Percentiles rank a stretch among this genome's conserved stretches.
Conservation (phyloP, 1,140 invertebrate genomes). For the Paraescarpia echinospica region DNA sequence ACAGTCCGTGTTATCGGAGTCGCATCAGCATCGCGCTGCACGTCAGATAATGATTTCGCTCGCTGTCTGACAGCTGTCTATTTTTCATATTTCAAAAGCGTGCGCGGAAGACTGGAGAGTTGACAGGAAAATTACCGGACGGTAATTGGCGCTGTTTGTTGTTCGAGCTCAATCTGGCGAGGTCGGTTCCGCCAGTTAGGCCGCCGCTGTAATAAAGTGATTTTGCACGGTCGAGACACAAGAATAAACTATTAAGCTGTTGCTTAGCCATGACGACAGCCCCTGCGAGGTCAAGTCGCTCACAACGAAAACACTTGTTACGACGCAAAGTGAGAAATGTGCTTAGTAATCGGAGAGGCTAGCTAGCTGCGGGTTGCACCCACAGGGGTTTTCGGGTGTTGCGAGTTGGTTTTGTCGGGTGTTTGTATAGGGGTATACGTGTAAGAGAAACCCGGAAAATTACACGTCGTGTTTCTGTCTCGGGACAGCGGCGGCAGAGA, state of each 20-base stretch:
- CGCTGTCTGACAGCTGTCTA: background rate
- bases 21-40: background rate
- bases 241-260: constrained; percentile 1
- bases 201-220: background rate
- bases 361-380: background rate
- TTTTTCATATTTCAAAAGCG: constrained; percentile 1
- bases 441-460: background rate
- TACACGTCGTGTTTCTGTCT: background rate
- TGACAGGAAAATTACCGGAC: background rate
- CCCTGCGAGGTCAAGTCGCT: background rate
- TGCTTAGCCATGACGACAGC: background rate
- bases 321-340: background rate
- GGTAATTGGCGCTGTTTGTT: background rate
- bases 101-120: background rate
- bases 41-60: background rate
- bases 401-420: background rate
- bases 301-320: background rate
- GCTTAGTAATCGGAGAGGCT: background rate
- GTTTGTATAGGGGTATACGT: background rate
- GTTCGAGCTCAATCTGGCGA: background rate
- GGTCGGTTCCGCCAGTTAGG: background rate
- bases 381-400: background rate
- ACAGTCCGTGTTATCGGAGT: background rate
- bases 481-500: background rate
- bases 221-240: constrained; percentile 3